Conservation (phyloP, 2,888 invertebrate species). For the Bembecia ichneumoniformis region DNA sequence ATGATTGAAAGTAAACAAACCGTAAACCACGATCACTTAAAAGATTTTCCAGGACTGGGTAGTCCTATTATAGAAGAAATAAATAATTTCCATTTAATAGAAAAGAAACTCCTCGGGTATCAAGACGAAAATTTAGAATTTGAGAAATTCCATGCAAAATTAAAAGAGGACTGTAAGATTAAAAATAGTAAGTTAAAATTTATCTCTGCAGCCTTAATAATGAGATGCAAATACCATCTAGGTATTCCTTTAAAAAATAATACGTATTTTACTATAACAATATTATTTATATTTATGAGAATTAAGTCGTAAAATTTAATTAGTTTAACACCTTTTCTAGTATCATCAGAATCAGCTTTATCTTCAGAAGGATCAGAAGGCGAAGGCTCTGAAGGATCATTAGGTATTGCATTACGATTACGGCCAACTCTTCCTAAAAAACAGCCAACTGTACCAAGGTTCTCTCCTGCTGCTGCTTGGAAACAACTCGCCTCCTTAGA, state of each 20-base stretch:
- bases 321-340: constrained; percentile 16
- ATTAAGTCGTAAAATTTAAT: no score
- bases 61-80: constrained; percentile 62
- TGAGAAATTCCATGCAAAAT: constrained; percentile 52
- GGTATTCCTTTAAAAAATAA: no score
- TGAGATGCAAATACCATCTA: no score
- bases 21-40: constrained; percentile 40
- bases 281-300: no score
- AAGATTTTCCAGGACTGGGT: constrained; percentile 60
- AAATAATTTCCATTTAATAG: constrained; percentile 57
- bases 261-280: no score
- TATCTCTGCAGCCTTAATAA: no score
- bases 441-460: constrained; percentile 81
- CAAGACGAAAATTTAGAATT: constrained; percentile 55
- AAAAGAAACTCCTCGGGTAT: constrained; percentile 55
- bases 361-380: constrained; percentile 69
- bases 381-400: constrained; percentile 57
- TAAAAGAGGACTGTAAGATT: constrained; percentile 47
- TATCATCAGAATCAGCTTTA: constrained; percentile 71
- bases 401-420: constrained; percentile 80
- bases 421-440: constrained; percentile 86
- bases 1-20: constrained; percentile 75
- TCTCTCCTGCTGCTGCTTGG: constrained; percentile 90
- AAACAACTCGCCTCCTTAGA: constrained; percentile 78
- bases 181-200: constrained; percentile 42